These are phyloP conservation scores for Papilio dardanus DNA, from an alignment of 1,140 invertebrate genomes.

Conservation along the genomic window DNA sequence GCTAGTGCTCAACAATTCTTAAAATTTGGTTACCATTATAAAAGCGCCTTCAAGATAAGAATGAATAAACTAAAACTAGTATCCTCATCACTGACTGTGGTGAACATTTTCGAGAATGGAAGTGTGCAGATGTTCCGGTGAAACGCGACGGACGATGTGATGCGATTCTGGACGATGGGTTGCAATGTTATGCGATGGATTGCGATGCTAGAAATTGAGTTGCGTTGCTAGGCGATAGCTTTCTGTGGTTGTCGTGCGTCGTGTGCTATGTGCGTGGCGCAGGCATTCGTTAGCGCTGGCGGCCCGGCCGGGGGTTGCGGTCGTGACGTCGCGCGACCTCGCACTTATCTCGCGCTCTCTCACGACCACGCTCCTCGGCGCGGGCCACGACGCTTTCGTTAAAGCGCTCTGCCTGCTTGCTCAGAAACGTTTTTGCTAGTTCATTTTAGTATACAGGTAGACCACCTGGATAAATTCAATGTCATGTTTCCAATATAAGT, in stretches of 20 bases:
- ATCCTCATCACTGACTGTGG: background rate
- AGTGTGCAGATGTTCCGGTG: background rate
- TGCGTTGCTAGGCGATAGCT: background rate
- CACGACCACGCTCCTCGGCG: conserved; percentile 68
- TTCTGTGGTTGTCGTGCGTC: background rate
- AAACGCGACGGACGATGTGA: background rate
- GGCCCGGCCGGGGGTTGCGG: conserved; percentile 51
- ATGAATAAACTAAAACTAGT: no score
- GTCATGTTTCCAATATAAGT: background rate
- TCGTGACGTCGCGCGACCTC: conserved; percentile 75
- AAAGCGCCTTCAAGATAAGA: no score
- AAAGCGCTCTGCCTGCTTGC: conserved; percentile 45
- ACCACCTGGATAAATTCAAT: conserved; percentile 1
- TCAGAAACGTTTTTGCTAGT: conserved; percentile 12
- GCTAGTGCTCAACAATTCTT: no score
- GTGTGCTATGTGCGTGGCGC: conserved; percentile 49
- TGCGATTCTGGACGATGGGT: background rate
- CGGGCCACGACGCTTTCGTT: conserved; percentile 62
- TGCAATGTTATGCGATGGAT: background rate
- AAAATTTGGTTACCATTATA: no score
- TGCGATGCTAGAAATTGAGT: background rate
- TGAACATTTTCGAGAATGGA: background rate
- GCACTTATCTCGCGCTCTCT: conserved; percentile 74
- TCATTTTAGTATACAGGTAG: conserved; percentile 2
- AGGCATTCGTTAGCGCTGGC: conserved; percentile 42